Evolutionary conservation across 2,797 vertebrate species (phyloP), one percentile per base, ranked within the genome.

Genomic region (Tragelaphus eurycerus): DNA sequence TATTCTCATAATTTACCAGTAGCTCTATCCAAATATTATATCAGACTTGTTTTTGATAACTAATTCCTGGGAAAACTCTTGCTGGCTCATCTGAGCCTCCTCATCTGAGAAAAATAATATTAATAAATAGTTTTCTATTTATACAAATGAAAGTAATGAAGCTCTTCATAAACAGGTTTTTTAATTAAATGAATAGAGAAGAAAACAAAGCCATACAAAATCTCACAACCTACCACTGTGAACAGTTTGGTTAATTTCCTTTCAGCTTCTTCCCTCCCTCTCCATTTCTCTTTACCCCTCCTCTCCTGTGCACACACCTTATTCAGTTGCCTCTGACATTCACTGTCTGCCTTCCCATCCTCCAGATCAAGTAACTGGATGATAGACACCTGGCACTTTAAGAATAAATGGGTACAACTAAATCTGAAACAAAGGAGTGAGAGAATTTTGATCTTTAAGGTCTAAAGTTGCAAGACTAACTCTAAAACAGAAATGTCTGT

Each of bases 91-190:
- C 54, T 74, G 38, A 76, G 55, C 59, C 55, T 90, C 38, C 27
- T 96, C 34, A 31, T 16, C 54, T 81, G 38, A 59, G 60, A 89
- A 97, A 90, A 86, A 88, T 43, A 89, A 57, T 76, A 71, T 92
- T 52, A 71, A 31, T 4, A 25, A 86, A 48, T 54, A 31, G 59
- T 74, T 89, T 85, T 79, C 67, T 85, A 14, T 86, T 95, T 86
- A 71, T 48, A 81, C 19, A 19, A 71, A 6, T 38, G 11, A 93
- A 92, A 92, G 59, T 89, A 83, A 14, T 59, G 50, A 71, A 43
- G 23, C 67, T 79, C 52, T 60, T 95, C 59, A 19, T 21, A 90
- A 82, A 86, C 9, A 55, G 46, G 14, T 46, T 92, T 94, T 83
- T 43, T 29, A 93, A 90, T 38, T 64, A 87, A 64, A 64, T 84